These are phyloP conservation scores for Aplochiton taeniatus DNA, from an alignment of 2,797 vertebrate species.

Conservation along the genomic window DNA sequence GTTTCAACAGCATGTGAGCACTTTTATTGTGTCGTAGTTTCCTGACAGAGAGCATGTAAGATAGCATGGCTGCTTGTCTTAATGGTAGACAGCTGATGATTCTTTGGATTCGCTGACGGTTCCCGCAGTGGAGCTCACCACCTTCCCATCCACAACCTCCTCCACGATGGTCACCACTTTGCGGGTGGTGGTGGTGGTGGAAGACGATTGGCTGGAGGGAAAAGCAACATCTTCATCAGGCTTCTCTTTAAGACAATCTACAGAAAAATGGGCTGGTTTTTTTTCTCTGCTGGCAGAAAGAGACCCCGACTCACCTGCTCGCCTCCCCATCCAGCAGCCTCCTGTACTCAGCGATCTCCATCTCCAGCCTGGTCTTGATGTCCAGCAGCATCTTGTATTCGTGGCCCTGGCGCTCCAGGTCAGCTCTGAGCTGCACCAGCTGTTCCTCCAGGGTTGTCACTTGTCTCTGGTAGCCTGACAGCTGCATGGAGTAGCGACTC, in stretches of 20 bases:
- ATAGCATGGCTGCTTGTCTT: background rate
- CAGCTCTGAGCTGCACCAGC: conserved; percentile 54
- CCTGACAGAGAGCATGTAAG: background rate
- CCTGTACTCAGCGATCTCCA: conserved; percentile 75
- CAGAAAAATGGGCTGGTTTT: too few relatives aligned
- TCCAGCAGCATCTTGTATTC: conserved; percentile 74
- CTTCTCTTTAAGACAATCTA: background rate
- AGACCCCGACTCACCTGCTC: background rate
- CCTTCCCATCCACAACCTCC: conserved; percentile 78
- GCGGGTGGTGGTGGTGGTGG: conserved; percentile 46
- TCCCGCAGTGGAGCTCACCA: conserved; percentile 58
- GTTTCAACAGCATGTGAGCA: background rate
- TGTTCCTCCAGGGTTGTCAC: conserved; percentile 58
- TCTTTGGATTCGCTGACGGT: background rate
- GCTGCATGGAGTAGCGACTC: too few relatives aligned
- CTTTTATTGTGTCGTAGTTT: background rate
- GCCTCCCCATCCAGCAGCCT: conserved; percentile 71
- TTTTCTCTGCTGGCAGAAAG: too few relatives aligned
- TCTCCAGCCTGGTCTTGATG: conserved; percentile 69
- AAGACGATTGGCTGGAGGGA: conserved; percentile 17
- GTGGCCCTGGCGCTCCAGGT: conserved; percentile 65
- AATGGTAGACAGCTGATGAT: too few relatives aligned
- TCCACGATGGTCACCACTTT: conserved; percentile 80
- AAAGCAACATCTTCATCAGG: background rate
- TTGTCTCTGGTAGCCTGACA: too few relatives aligned